Conservation (phyloP, 2,888 invertebrate genomes). For the Protonemura montana region DNA sequence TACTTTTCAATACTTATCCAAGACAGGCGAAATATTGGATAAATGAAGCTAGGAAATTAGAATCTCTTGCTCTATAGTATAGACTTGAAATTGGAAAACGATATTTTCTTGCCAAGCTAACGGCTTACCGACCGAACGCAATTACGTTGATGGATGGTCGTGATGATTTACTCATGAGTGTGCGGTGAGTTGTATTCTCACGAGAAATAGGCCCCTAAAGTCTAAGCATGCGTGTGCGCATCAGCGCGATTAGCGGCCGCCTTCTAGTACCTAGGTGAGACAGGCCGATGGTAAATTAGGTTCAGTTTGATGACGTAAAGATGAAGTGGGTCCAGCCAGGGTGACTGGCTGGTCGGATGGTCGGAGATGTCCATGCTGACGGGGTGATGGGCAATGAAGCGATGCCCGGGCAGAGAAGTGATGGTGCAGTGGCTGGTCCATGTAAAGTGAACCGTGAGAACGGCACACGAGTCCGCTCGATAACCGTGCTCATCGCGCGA, state of each 20-base stretch:
- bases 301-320: not conserved
- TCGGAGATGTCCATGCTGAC: not conserved
- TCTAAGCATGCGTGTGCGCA: not conserved
- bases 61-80: not conserved
- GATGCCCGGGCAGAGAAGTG: not conserved
- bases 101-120: not conserved
- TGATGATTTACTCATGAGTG: constrained; percentile 25
- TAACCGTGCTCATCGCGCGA: not conserved
- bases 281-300: constrained; percentile 7
- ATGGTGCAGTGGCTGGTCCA: not conserved
- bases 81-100: not conserved
- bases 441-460: constrained; percentile 35
- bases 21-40: constrained; percentile 12
- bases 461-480: not conserved
- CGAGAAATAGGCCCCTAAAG: not conserved
- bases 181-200: constrained; percentile 13
- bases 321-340: not conserved
- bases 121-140: not conserved
- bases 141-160: constrained; percentile 22
- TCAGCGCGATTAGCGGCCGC: not conserved
- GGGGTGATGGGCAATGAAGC: not conserved
- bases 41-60: not conserved
- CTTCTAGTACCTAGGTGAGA: not conserved
- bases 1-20: not conserved
- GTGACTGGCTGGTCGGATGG: not conserved